Percentiles rank a stretch among this genome's conserved stretches.
phyloP scores from a whole-genome alignment of 2,888 invertebrate species.

The Branchellion lobata region DNA sequence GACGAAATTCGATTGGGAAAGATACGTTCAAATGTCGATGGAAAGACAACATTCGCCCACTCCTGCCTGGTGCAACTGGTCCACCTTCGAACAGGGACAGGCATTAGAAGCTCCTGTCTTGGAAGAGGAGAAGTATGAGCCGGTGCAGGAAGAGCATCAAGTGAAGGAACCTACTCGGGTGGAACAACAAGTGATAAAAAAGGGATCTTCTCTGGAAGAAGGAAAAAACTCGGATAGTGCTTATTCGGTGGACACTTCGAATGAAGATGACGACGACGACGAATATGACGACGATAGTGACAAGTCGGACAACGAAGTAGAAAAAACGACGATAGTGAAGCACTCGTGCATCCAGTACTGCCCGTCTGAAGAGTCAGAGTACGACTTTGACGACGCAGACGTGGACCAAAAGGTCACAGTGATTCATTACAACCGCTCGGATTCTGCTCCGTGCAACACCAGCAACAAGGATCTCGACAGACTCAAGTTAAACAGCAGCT shows the following conservation, averaged over 20 bases:
- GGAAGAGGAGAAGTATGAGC: neutral
- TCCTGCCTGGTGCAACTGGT: slow-evolving; percentile 40
- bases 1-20: slow-evolving; percentile 1
- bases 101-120: no score
- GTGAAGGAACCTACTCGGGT: neutral
- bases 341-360: slow-evolving; percentile 19
- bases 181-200: neutral
- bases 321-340: neutral
- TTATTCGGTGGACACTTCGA: neutral
- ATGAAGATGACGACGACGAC: neutral
- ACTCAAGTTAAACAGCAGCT: neutral
- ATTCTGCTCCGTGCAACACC: slow-evolving; percentile 32
- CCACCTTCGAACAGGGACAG: slow-evolving; percentile 3
- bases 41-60: neutral
- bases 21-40: neutral
- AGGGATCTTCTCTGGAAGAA: neutral
- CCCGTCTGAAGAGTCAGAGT: slow-evolving; percentile 35
- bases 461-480: neutral
- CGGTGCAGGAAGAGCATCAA: neutral
- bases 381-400: slow-evolving; percentile 25
- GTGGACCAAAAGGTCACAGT: slow-evolving; percentile 19
- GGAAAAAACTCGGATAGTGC: slow-evolving; percentile 2
- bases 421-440: slow-evolving; percentile 32
- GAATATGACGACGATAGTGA: neutral
- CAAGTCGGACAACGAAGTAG: slow-evolving; percentile 12